Conservation (phyloP, 2,888 invertebrate species). For the Chaitophorus viminalis region DNA sequence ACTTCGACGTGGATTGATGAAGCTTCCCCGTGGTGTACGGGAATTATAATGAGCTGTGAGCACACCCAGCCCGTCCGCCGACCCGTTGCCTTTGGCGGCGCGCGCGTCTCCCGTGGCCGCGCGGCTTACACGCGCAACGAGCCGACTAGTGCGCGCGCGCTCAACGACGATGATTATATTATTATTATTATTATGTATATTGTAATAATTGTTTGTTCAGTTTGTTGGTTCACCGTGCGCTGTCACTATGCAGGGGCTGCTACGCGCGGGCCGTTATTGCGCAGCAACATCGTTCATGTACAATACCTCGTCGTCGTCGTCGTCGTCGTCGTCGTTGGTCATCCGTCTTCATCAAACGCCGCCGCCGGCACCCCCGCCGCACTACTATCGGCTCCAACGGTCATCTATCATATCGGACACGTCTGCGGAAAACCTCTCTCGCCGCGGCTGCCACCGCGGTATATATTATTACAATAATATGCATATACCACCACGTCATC, state of each 20-base stretch:
- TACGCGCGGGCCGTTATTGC: conserved; percentile 67
- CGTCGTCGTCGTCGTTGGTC: conserved; percentile 59
- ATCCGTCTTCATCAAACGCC: conserved; percentile 51
- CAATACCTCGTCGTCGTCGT: not conserved
- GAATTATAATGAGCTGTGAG: conserved; percentile 63
- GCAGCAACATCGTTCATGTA: conserved; percentile 17
- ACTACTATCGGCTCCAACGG: too few species aligned
- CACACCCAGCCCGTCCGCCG: conserved; percentile 66
- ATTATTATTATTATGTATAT: too few species aligned
- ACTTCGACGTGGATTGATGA: conserved; percentile 63
- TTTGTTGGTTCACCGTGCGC: conserved; percentile 62
- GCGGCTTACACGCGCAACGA: conserved; percentile 67
- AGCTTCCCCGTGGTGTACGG: conserved; percentile 62
- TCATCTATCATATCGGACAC: conserved; percentile 52
- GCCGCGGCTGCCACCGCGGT: not conserved
- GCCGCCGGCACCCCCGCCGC: not conserved
- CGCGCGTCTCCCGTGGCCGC: conserved; percentile 69
- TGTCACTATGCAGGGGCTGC: conserved; percentile 67
- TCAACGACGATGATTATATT: conserved; percentile 61
- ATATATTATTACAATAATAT: not conserved
- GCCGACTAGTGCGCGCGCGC: conserved; percentile 64
- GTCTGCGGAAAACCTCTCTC: conserved; percentile 38
- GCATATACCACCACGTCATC: too few species aligned
- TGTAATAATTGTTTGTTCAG: too few species aligned
- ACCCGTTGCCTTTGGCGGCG: conserved; percentile 71